These are phyloP conservation scores for Plecotus auritus DNA, from an alignment of 2,113 vertebrate species.

Conservation along the genomic window DNA sequence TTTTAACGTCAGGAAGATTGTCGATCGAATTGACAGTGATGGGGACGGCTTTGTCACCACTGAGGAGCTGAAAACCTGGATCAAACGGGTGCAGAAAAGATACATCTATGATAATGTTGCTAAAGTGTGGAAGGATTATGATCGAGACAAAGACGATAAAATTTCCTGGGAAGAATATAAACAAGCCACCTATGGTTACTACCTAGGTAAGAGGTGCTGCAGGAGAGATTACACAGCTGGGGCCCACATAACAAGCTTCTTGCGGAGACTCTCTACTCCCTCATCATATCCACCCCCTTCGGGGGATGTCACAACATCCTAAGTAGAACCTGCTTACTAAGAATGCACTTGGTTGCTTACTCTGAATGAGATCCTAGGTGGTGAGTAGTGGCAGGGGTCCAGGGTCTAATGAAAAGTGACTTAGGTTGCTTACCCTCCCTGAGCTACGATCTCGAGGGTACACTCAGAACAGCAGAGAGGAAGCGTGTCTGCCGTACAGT, in stretches of 20 bases:
- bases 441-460: not conserved
- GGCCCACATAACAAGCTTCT: not conserved
- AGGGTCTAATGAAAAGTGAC: not conserved
- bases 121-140: conserved; percentile 97
- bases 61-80: conserved; percentile 94
- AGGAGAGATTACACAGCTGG: not conserved
- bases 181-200: conserved; percentile 96
- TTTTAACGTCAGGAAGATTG: conserved; percentile 89
- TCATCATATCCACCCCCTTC: not conserved
- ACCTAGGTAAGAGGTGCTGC: conserved; percentile 85
- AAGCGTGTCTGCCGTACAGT: not conserved
- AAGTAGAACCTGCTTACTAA: not conserved
- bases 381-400: not conserved
- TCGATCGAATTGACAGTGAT: conserved; percentile 91
- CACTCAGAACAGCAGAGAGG: not conserved
- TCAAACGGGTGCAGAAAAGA: conserved; percentile 97
- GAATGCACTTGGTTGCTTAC: not conserved
- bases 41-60: conserved; percentile 89
- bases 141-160: conserved; percentile 93
- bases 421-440: not conserved
- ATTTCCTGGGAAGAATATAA: conserved; percentile 99
- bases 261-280: not conserved
- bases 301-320: not conserved
- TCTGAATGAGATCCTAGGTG: not conserved
- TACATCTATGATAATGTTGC: conserved; percentile 97